These are phyloP conservation scores for Cricetomys ansorgei DNA, from an alignment of 2,113 vertebrate species.

Conservation along the genomic window DNA sequence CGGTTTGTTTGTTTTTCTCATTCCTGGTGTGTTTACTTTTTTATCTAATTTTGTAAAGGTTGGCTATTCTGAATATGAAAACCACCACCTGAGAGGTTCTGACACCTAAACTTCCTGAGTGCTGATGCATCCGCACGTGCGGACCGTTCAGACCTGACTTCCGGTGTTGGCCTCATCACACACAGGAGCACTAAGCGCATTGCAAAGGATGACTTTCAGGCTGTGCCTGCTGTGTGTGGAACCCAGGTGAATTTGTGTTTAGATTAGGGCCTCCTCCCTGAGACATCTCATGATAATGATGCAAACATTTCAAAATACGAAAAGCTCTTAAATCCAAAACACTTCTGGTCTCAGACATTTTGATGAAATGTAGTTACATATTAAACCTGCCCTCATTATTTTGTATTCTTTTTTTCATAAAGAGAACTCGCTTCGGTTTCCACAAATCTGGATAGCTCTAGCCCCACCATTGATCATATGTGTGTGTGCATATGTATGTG, in stretches of 20 bases:
- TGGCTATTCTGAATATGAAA: neutral
- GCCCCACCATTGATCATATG: neutral
- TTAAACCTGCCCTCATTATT: neutral
- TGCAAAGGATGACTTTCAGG: neutral
- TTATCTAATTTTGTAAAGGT: neutral
- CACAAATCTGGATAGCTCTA: neutral
- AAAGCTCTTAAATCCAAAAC: neutral
- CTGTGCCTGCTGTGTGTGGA: neutral
- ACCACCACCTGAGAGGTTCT: neutral
- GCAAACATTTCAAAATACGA: neutral
- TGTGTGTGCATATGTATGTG: neutral
- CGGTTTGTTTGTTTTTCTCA: neutral
- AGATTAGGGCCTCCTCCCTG: neutral
- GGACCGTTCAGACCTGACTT: neutral
- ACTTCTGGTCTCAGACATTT: neutral
- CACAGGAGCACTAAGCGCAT: neutral
- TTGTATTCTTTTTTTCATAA: neutral
- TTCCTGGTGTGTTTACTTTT: constrained; percentile 6
- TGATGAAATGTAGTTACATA: neutral
- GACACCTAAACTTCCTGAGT: neutral
- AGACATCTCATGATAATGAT: neutral
- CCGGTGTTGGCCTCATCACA: neutral
- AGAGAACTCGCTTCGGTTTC: neutral
- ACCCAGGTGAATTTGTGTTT: neutral
- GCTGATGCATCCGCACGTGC: neutral